Evolutionary conservation across 2,888 invertebrate genomes (phyloP), one percentile per base, ranked within the genome.

Genomic region (Trichacis sp.): DNA sequence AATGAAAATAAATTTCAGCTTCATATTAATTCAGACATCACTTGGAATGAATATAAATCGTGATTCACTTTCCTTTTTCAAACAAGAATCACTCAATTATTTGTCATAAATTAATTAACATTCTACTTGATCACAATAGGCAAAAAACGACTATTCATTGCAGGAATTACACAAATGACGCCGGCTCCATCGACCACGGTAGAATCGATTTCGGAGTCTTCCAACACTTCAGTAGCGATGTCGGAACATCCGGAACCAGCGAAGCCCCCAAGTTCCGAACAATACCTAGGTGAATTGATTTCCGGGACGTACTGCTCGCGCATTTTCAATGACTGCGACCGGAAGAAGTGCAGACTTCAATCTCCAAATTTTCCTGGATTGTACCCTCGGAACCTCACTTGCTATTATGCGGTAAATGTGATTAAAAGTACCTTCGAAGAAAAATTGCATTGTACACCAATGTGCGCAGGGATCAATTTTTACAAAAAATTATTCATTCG

Each of bases 351-450:
- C 86, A 90, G 94, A 79, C 88, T 96, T 78, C 96, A 96, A 85
- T 95, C 95, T 47, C 95, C 96, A 48, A 95, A 95, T 87, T 96
- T 93, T 86, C 96, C 96, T 20, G 96, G 95, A 73, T 90, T 96
- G 73, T 97, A 97, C 86, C 96, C 96, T 2, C 89, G 96, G 73
- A 96, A 96, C 85, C 89, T 97, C 77, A 95, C 96, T 66, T 97
- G 97, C 84, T 95, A 96, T 86, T 97, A 94, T 84, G 94, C 96
- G 43, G 93, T 96, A 80, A 83, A 83, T 75, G n/a, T 33, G 33
- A 36, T 36, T 47, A 24, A 24, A 24, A n/a, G n/a, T n/a, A n/a
- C n/a, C n/a, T n/a, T n/a, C n/a, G n/a, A n/a, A n/a, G n/a, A n/a
- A n/a, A n/a, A n/a, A n/a, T n/a, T n/a, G n/a, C n/a, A n/a, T n/a